Conservation (phyloP, 2,797 vertebrate species). For the Melanotaenia maccullochi region DNA sequence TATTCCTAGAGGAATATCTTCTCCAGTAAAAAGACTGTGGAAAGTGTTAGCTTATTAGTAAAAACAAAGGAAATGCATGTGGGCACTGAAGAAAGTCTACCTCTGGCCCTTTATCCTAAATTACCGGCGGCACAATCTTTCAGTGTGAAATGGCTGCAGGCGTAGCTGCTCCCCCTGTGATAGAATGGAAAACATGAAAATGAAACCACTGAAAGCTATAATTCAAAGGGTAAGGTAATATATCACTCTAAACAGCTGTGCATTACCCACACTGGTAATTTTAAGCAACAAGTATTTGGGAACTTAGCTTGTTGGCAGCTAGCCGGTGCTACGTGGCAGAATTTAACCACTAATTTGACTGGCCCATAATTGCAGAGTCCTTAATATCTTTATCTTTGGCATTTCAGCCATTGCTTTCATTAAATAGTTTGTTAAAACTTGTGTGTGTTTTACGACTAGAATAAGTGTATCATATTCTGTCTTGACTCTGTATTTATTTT, state of each 20-base stretch:
- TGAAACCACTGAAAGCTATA: neutral
- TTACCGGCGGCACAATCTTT: neutral
- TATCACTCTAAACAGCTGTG: neutral
- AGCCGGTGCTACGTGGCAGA: neutral
- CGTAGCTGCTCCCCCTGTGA: constrained; percentile 10
- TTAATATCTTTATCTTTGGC: neutral
- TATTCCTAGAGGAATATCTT: neutral
- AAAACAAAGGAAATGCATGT: constrained; percentile 5
- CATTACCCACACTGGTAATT: neutral
- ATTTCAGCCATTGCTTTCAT: neutral
- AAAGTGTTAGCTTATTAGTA: constrained; percentile 1
- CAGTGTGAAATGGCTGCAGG: neutral
- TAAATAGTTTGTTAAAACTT: neutral
- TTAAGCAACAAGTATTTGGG: neutral
- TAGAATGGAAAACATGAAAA: constrained; percentile 14
- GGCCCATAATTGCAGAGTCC: neutral
- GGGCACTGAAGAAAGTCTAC: constrained; percentile 21
- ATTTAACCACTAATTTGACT: neutral
- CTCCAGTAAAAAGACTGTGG: neutral
- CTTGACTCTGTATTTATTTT: neutral
- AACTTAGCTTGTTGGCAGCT: neutral
- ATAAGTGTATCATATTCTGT: neutral
- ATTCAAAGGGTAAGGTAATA: neutral
- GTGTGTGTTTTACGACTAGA: neutral
- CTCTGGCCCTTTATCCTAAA: constrained; percentile 28